Conservation (phyloP, 1,140 invertebrate species). For the Lineus longissimus region DNA sequence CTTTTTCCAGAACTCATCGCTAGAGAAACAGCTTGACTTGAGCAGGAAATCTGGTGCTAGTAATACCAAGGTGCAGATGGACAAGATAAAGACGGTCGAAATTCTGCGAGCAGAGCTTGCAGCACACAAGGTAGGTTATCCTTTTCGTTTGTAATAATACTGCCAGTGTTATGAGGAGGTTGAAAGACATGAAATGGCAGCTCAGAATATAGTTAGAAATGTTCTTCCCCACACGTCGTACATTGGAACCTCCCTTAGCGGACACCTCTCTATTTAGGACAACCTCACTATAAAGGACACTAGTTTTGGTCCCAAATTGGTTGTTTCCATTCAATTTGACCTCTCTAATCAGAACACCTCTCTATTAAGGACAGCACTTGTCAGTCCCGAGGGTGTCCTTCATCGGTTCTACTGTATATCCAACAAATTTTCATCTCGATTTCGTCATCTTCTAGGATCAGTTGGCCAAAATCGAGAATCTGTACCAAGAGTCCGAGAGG, state of each 20-base stretch:
- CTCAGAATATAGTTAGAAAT: no score
- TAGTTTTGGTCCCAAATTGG: no score
- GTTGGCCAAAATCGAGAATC: constrained; percentile 29
- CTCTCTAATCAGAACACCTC: no score
- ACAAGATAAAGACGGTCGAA: constrained; percentile 28
- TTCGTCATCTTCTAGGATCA: constrained; percentile 31
- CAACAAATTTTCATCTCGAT: not conserved
- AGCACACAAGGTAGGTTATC: constrained; percentile 27
- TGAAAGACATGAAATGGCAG: no score
- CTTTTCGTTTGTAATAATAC: not conserved
- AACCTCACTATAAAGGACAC: no score
- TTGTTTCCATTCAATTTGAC: no score
- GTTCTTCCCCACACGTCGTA: no score
- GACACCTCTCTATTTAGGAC: no score
- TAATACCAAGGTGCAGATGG: constrained; percentile 23
- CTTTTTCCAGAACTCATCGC: constrained; percentile 19
- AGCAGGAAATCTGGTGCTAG: constrained; percentile 19
- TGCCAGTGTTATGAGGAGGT: not conserved
- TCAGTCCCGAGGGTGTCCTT: no score
- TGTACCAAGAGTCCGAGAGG: constrained; percentile 39
- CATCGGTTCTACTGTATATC: no score
- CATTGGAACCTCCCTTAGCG: no score
- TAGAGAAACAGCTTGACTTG: constrained; percentile 29
- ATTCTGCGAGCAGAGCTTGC: constrained; percentile 31
- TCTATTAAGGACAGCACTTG: no score